phyloP scores from a whole-genome alignment of 2,888 invertebrate genomes.

The Gastracanthus pulcherrimus region DNA sequence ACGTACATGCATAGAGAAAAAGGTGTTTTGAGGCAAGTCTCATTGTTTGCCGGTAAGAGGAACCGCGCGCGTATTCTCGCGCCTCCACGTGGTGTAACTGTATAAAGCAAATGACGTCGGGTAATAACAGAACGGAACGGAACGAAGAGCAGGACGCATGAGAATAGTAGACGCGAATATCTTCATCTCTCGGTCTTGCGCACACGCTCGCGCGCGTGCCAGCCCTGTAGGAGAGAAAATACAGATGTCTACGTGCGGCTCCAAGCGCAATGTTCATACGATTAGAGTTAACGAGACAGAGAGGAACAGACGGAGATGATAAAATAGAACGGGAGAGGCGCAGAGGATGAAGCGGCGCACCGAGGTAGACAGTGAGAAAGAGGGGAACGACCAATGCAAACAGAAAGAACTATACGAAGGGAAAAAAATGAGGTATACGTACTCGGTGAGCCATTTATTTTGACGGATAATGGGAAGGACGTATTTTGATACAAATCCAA shows the following conservation, averaged over 20 bases:
- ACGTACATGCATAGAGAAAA: neutral
- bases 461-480: neutral
- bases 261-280: constrained; percentile 6
- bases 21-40: constrained; percentile 19
- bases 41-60: constrained; percentile 44
- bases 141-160: constrained; percentile 10
- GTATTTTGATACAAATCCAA: neutral
- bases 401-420: neutral
- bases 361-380: neutral
- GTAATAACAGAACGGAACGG: constrained; percentile 43
- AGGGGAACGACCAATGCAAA: constrained; percentile 8
- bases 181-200: neutral
- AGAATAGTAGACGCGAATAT: constrained; percentile 19
- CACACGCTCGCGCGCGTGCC: neutral
- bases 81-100: constrained; percentile 50
- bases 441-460: constrained; percentile 7
- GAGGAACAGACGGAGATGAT: constrained; percentile 20
- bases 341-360: neutral
- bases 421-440: neutral
- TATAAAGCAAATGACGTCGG: constrained; percentile 51
- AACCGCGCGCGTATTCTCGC: constrained; percentile 44
- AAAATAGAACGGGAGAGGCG: constrained; percentile 21
- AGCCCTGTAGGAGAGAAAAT: neutral
- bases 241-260: constrained; percentile 22
- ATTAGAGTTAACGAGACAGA: constrained; percentile 44